Evolutionary conservation across 2,113 vertebrate species (phyloP), one percentile per base, ranked within the genome.

Genomic region (Gila orcuttii): DNA sequence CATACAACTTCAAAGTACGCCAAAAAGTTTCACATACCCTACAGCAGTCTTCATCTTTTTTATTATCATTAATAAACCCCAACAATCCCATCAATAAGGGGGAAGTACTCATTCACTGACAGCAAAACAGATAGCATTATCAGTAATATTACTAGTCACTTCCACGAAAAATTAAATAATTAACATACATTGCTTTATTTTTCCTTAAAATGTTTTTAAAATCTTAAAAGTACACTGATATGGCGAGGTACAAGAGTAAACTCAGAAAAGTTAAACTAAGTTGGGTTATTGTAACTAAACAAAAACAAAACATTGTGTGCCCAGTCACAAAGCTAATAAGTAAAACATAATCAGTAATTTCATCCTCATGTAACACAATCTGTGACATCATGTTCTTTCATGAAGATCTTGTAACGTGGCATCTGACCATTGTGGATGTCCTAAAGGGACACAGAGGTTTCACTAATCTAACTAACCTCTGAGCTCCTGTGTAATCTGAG

Each of bases 1-100:
- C 79, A 42, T 39, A 52, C 36, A 76, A 89, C 82, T 80, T 77
- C 68, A 68, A 52, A 87, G 42, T 28, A 52, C 33, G 36, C 64
- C 52, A 15, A 36, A 45, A 66, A 28, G 68, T 23, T 12, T 59
- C 31, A n/a, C 50, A 47, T 6, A 28, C 28, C 28, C 28, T 28
- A 28, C 17, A 50, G 15, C 64, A 12, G 28, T 68, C 4, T 12
- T 33, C 25, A 69, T n/a, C 31, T 71, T 69, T 68, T 23, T 31
- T 66, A 6, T 1, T 39, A 6, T 9, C 2, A 36, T 19, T n/a
- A 33, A 21, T 68, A 17, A 75, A 25, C 12, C 45, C 42, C 39
- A 21, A n/a, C 15, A 71, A 47, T 23, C 23, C 47, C 45, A 42
- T 21, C 15, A 36, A 9, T 39, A 42, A n/a, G 42, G 23, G 0